phyloP scores from a whole-genome alignment of 2,113 vertebrate species.

The Burhinus oedicnemus region DNA sequence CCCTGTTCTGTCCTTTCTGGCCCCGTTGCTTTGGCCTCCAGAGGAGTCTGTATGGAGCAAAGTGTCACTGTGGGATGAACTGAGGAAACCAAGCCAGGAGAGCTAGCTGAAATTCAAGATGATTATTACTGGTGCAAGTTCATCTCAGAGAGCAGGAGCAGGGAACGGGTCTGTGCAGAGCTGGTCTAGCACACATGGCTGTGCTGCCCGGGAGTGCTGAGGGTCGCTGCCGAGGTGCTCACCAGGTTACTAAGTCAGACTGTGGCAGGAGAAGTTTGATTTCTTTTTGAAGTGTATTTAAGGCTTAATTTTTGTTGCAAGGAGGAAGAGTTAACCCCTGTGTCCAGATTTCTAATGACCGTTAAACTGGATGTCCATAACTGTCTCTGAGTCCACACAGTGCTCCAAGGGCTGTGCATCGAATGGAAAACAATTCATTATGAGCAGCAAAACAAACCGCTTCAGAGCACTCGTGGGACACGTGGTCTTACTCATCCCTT shows the following conservation, averaged over 20 bases:
- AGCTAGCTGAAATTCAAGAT: background rate
- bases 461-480: background rate
- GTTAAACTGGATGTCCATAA: background rate
- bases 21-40: background rate
- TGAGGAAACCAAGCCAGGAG: background rate
- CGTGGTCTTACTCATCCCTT: background rate
- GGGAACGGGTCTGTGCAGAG: background rate
- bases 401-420: fast-evolving
- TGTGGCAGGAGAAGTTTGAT: background rate
- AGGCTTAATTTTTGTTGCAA: background rate
- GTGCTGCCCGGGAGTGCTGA: background rate
- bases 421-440: background rate
- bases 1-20: background rate
- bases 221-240: background rate
- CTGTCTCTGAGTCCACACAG: background rate
- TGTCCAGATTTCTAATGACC: background rate
- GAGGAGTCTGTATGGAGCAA: background rate
- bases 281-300: background rate
- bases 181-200: background rate
- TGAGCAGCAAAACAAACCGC: background rate
- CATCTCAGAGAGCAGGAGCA: background rate
- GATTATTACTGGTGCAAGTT: background rate
- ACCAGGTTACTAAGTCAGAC: background rate
- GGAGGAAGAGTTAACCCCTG: background rate
- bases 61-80: background rate